phyloP scores from a whole-genome alignment of 2,888 invertebrate genomes.

The Apantesis nais region DNA sequence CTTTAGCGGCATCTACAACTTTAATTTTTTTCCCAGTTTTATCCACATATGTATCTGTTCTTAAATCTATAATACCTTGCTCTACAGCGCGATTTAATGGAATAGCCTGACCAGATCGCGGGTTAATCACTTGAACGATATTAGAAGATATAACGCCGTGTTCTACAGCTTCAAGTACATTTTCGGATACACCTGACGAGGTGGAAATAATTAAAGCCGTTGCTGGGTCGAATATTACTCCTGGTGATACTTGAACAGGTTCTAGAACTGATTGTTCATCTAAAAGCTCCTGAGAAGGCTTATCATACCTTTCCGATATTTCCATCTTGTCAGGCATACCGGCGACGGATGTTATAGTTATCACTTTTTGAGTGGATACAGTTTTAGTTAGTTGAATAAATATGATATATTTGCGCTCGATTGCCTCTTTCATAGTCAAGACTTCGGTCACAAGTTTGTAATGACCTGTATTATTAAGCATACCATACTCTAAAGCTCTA shows the following conservation, averaged over 20 bases:
- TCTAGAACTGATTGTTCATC: constrained; percentile 84
- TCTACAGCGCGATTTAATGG: constrained; percentile 91
- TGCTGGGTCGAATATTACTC: constrained; percentile 91
- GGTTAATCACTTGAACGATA: constrained; percentile 89
- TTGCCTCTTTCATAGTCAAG: constrained; percentile 91
- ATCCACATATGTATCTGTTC: constrained; percentile 89
- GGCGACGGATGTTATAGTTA: constrained; percentile 90
- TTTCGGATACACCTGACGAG: constrained; percentile 88
- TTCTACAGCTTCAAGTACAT: constrained; percentile 91
- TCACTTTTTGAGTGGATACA: constrained; percentile 85
- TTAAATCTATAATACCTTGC: constrained; percentile 90
- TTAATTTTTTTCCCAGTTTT: constrained; percentile 88
- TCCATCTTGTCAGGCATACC: constrained; percentile 91
- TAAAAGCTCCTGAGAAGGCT: constrained; percentile 43
- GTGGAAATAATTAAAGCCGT: constrained; percentile 91
- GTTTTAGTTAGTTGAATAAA: constrained; percentile 83
- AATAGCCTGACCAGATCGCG: constrained; percentile 88
- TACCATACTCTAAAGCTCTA: constrained; percentile 91
- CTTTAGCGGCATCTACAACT: constrained; percentile 90
- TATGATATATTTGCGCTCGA: constrained; percentile 87
- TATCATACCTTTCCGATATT: constrained; percentile 83
- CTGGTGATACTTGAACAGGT: constrained; percentile 90
- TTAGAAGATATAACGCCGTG: constrained; percentile 90
- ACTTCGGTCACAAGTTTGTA: constrained; percentile 85
- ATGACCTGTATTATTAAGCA: constrained; percentile 92